phyloP scores from a whole-genome alignment of 2,888 invertebrate genomes.

The Latrodectus hesperus region DNA sequence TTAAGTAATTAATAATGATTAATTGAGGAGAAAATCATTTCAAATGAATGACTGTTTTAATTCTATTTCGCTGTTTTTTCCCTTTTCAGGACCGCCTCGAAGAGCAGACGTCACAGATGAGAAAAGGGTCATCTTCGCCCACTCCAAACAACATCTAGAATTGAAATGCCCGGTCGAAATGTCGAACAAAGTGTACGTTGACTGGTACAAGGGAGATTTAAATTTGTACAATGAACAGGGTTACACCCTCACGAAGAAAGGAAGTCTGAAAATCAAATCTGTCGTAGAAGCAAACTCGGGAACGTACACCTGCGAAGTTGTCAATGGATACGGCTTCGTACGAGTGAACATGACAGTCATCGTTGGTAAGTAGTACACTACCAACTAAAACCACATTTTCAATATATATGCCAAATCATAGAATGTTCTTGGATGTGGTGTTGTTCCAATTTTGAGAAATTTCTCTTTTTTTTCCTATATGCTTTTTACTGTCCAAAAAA shows the following conservation, averaged over 20 bases:
- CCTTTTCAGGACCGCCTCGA: conserved; percentile 29
- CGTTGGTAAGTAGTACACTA: conserved; percentile 27
- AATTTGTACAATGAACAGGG: conserved; percentile 38
- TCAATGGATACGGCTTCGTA: conserved; percentile 47
- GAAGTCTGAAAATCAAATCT: conserved; percentile 39
- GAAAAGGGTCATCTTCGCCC: conserved; percentile 29
- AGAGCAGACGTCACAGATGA: conserved; percentile 12
- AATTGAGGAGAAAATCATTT: too few species aligned
- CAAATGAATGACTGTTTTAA: too few species aligned
- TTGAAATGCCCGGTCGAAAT: conserved; percentile 41
- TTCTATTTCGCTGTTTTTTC: neutral
- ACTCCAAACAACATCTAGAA: conserved; percentile 15
- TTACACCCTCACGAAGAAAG: conserved; percentile 24
- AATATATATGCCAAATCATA: too few species aligned
- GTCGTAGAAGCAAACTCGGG: conserved; percentile 31
- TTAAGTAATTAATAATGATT: too few species aligned
- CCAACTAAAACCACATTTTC: too few species aligned
- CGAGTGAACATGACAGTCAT: conserved; percentile 36
- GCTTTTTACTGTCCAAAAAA: too few species aligned
- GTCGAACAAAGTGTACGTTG: conserved; percentile 10
- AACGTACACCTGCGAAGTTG: conserved; percentile 36
- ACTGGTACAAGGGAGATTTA: conserved; percentile 17
- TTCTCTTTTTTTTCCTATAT: too few species aligned
- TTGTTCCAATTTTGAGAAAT: too few species aligned
- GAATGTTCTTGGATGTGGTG: too few species aligned